Base-by-base conservation (phyloP, 2,113 vertebrate genomes). In the Eudyptes chrysolophus region DNA sequence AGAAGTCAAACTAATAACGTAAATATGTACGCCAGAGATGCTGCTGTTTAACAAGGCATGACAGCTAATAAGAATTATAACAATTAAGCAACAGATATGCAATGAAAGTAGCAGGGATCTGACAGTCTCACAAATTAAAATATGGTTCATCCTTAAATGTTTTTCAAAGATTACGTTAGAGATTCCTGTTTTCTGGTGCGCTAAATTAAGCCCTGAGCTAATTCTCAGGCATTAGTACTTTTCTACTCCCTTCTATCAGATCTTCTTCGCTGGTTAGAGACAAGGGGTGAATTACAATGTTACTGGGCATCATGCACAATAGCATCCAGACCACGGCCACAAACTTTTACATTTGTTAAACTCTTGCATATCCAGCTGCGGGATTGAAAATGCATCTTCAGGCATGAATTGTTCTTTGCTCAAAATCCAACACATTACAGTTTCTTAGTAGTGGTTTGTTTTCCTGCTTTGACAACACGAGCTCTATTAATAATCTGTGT, bases 401-500 rank as follows among this genome's bases (percentile, higher is more conserved):
- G 85, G 75, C 92, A 79, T 20, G 55, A 94, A 60, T 92, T 94
- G 52, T 49, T 77, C 89, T 94, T 92, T 96, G 36, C 71, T 95
- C 77, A 62, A 90, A 94, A 97, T 94, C 78, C 62, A 82, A 18
- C 71, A 72, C 34, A 76, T 89, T 92, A 57, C 65, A 64, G 49
- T 90, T 90, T 88, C 87, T 94, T 27, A n/a, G 75, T 54, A 86
- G 86, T 51, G 81, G 84, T 86, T 94, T 98, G 92, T 94, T 97
- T 97, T 82, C 61, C 78, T 82, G 18, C 52, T 84, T 93, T 84
- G 95, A 94, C 88, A 96, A 93, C 4, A 4, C 5, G 8, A 97
- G 92, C 49, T 94, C 93, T 96, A 96, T 98, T 97, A 98, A 97
- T 98, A 98, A 97, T 94, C 94, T 88, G 75, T 94, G 96, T 75